Base-by-base conservation (phyloP, 1,140 invertebrate genomes). In the Neodiprion virginianus region DNA sequence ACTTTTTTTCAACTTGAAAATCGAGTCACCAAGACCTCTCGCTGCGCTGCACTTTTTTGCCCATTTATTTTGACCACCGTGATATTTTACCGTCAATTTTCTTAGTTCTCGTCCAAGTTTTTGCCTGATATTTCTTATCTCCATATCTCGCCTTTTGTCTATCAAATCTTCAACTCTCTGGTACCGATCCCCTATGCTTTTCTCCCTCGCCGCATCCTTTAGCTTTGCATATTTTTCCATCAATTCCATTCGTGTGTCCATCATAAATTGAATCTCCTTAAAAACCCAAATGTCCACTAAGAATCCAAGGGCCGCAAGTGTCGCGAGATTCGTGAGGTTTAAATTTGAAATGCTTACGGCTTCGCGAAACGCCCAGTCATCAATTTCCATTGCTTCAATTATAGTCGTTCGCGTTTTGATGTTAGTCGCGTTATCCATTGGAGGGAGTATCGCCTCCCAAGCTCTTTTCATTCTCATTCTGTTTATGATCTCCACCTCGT, bases 291-390 rank as follows among this genome's bases (percentile, higher is more conserved):
- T 7, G 28, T 69, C 23, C 53, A 69, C 40, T 4, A 76, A 66
- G 49, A 61, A 40, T 75, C 23, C 72, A 71, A 74, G 49, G 47
- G 48, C 23, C 69, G 67, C 73, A 69, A 76, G 74, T 74, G 28
- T 5, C 28, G 1, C 28, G 28, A 40, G 28, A 40, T 40, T 40
- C 28, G 5, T 5, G 28, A 40, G 77, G 87, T 85, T 86, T 85
- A 79, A 88, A 86, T 23, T 74, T 65, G 23, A 28, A 14, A 49
- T 69, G 79, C 85, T 89, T 85, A 91, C 92, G 48, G 89, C 83
- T 83, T 94, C 93, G 76, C 93, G 85, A 70, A 91, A 90, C 2
- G 89, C 87, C 93, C 92, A 94, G 82, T 94, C 90, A 48, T 92
- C 89, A 53, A 88, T 82, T 82, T 94, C 93, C 76, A 94, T 89